These are phyloP conservation scores for Polylopha cassiicola DNA, from an alignment of 2,888 invertebrate genomes.

Conservation along the genomic window DNA sequence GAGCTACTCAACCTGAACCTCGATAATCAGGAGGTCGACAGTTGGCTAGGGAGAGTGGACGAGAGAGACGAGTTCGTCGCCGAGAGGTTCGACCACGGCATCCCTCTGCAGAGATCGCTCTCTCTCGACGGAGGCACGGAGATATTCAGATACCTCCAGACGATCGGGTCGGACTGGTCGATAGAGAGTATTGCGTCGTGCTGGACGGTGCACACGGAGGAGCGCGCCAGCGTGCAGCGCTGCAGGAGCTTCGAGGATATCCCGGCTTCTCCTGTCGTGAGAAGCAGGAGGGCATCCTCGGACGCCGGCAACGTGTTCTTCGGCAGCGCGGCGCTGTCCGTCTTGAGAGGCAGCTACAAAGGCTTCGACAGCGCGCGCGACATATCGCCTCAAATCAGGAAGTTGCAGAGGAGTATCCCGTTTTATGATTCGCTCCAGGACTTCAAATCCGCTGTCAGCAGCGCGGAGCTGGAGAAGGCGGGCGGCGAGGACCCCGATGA, in stretches of 20 bases:
- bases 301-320: conserved; percentile 37
- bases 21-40: conserved; percentile 48
- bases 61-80: conserved; percentile 38
- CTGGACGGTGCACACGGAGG: conserved; percentile 54
- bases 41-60: conserved; percentile 58
- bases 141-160: conserved; percentile 53
- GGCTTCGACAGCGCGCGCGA: conserved; percentile 43
- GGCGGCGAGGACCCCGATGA: conserved; percentile 25
- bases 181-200: conserved; percentile 42
- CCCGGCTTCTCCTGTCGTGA: conserved; percentile 59
- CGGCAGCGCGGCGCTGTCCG: conserved; percentile 44
- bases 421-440: conserved; percentile 43
- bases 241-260: conserved; percentile 65
- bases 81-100: conserved; percentile 49
- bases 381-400: conserved; percentile 53
- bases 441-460: conserved; percentile 31
- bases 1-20: conserved; percentile 55
- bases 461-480: conserved; percentile 31
- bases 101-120: conserved; percentile 56
- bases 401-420: conserved; percentile 54
- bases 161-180: conserved; percentile 51
- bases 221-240: conserved; percentile 38
- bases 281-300: conserved; percentile 64
- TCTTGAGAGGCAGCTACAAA: conserved; percentile 54
- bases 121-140: conserved; percentile 62